Base-by-base conservation (phyloP, 2,888 invertebrate species). In the Zhuqinia jingwanae region DNA sequence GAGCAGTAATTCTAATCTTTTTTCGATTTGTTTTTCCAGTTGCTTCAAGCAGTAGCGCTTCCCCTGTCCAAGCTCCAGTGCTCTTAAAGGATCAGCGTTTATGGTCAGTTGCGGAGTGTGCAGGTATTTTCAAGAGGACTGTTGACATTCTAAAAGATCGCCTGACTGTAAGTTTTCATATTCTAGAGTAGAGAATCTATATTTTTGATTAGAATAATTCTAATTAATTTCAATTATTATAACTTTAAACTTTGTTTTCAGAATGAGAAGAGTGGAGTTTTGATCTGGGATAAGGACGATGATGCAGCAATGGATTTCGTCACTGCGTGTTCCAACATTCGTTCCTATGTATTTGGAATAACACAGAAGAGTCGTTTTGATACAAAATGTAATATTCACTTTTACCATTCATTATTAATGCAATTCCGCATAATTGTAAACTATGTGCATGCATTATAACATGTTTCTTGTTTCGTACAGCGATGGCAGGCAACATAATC, bases 401-500 rank as follows among this genome's bases (percentile, higher is more conserved):
- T 17, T 27, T 42, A n/a, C n/a, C n/a, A n/a, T n/a, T n/a, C n/a
- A n/a, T n/a, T n/a, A 8, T 17, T 10, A 8, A 58, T 8, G 15
- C 6, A 20, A 15, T 27, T 17, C 20, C 5, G 36, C 8, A 6
- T 36, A 3, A 36, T 3, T 36, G 36, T 6, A 73, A 78, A 27
- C 15, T 22, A 36, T 42, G 65, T 3, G 45, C 25, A 17, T 79
- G 20, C 13, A 47, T 22, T 53, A 0, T 73, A 13, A 68, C 1
- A 36, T 75, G n/a, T 45, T 25, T 56, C 8, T 53, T 65, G 10
- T 45, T 13, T 56, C 17, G 42, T 30, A 17, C 92, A 96, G 96
- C 99, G 0, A 99, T 99, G 97, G 99, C 99, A 0, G 99, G 99
- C 17, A 99, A 99, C 92, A 99, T 99, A 91, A 98, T 99, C 92